A percentile compares a stretch with the other conserved stretches of the same genome.
Evolutionary conservation across 30 jellyfish, hydroid and myxozoan species (phyloP).

Genomic region (Hydractinia echinata): DNA sequence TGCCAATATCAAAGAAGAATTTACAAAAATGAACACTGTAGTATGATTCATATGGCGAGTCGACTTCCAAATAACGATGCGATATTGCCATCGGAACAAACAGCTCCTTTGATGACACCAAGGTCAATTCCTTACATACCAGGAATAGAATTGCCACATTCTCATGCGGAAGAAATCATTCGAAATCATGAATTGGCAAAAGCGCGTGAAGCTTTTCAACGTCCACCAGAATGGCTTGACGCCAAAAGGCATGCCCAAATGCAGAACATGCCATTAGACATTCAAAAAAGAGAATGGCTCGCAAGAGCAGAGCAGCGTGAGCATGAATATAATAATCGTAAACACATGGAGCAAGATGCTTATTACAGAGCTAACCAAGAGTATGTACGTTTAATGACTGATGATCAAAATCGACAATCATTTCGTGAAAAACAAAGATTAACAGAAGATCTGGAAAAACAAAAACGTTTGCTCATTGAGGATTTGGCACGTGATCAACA

Average conservation of each 20-base stretch:
- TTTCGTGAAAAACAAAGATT: conserved; percentile 41
- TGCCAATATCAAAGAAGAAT: too few relatives aligned
- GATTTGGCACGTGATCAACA: conserved; percentile 39
- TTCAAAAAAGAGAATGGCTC: conserved; percentile 7
- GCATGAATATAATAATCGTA: neutral
- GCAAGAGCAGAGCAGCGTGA: conserved; percentile 2
- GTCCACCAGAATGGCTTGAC: neutral
- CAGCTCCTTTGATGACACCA: neutral
- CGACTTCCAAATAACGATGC: neutral
- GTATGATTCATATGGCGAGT: conserved; percentile 12
- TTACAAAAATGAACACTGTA: neutral
- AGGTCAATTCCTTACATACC: neutral
- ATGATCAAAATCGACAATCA: conserved; percentile 38
- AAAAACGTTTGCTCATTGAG: conserved; percentile 29
- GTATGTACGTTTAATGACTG: conserved; percentile 24
- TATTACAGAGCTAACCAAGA: conserved; percentile 24
- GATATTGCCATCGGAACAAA: neutral
- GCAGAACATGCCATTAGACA: neutral
- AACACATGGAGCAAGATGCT: conserved; percentile 18
- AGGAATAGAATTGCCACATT: too few relatives aligned
- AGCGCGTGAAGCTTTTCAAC: conserved; percentile 7
- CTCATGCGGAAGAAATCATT: neutral
- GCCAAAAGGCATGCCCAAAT: neutral
- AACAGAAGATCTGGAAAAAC: conserved; percentile 35
- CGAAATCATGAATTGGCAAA: conserved; percentile 1